Percentiles rank a stretch among this genome's conserved stretches.
Conservation (phyloP, 2,113 vertebrate species). For the Tupaia tana region DNA sequence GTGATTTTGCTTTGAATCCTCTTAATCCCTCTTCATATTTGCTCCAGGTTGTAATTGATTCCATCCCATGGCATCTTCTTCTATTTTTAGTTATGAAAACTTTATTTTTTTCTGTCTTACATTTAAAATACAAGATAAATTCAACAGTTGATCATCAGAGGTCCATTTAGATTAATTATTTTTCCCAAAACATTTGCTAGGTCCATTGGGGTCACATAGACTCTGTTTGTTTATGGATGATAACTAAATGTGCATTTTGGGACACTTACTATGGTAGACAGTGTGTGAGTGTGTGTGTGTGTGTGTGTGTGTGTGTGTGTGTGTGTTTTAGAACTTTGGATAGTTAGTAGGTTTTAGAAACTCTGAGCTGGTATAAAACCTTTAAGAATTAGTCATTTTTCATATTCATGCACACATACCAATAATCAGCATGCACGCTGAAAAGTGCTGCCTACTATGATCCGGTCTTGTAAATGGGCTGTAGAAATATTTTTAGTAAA, state of each 20-base stretch:
- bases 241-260: slow-evolving; percentile 3
- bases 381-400: background rate
- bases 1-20: background rate
- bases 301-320: background rate
- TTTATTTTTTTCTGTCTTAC: background rate
- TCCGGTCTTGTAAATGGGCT: background rate
- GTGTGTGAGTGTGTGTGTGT: background rate
- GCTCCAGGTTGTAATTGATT: background rate
- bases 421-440: background rate
- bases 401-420: background rate
- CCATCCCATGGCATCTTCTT: background rate
- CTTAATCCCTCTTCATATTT: background rate
- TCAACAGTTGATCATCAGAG: background rate
- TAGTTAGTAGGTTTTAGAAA: background rate
- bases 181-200: slow-evolving; percentile 5
- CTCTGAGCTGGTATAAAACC: background rate
- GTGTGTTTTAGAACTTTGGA: background rate
- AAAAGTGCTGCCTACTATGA: background rate
- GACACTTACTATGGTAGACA: background rate
- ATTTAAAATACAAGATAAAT: slow-evolving; percentile 37
- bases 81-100: slow-evolving; percentile 1
- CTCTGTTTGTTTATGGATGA: background rate
- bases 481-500: background rate
- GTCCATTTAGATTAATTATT: background rate
- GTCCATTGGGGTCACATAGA: background rate